Percentiles rank a stretch among this genome's conserved stretches.
Evolutionary conservation across 1,140 invertebrate genomes (phyloP).

Genomic region (Penaeus chinensis): DNA sequence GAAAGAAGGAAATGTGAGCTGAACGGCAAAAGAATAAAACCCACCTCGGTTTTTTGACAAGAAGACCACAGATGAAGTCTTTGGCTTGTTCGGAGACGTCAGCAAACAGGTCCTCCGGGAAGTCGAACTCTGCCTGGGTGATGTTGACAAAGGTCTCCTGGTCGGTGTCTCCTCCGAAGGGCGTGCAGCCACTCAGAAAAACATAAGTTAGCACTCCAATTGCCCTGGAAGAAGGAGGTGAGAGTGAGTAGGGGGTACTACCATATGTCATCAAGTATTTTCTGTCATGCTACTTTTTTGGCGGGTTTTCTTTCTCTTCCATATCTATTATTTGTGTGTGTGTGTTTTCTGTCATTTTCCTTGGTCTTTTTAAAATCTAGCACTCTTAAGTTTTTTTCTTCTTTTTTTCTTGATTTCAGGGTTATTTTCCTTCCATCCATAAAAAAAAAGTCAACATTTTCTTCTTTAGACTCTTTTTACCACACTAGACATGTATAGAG

Average conservation of each 20-base stretch:
- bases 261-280: background rate
- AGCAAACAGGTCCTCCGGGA: slow-evolving; percentile 89
- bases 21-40: background rate
- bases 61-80: slow-evolving; percentile 78
- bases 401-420: no score
- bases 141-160: slow-evolving; percentile 96
- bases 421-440: no score
- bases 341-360: no score
- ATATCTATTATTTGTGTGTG: no score
- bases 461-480: no score
- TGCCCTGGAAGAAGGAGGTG: slow-evolving; percentile 70
- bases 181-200: slow-evolving; percentile 88
- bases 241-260: background rate
- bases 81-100: slow-evolving; percentile 85
- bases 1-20: no score
- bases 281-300: background rate
- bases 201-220: slow-evolving; percentile 93
- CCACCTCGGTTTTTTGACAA: slow-evolving; percentile 78
- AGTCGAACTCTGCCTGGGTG: slow-evolving; percentile 88
- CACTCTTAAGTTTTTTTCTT: no score
- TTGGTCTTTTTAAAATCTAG: no score
- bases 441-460: no score
- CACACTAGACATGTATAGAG: no score
- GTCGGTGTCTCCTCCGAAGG: slow-evolving; percentile 92
- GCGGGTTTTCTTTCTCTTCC: background rate